Evolutionary conservation across 1,140 invertebrate species (phyloP), one percentile per base, ranked within the genome.

Genomic region (Drosophila orena): DNA sequence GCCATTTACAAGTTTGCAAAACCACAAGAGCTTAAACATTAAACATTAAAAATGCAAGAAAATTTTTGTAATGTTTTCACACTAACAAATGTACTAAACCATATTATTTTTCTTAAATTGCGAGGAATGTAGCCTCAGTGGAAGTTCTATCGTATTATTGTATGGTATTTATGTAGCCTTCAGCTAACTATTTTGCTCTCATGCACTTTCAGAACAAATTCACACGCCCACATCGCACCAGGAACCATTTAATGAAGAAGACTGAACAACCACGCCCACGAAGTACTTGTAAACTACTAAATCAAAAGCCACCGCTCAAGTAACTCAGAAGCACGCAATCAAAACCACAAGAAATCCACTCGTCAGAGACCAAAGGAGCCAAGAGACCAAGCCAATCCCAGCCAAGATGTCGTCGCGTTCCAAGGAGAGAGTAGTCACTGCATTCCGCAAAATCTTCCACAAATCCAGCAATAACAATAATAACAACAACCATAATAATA

Each of bases 371-470:
- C 42, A 37, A 52, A 12, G 30, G 2, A 24, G 4, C 24, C 24
- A 24, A 24, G 4, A 47, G 43, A 79, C 54, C 34, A 66, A 47
- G 50, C 6, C 35, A 37, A 34, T 24, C 47, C n/a, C 15, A 54
- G 42, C 53, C 27, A 42, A 85, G 61, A 96, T 96, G 96, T 95
- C 95, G 71, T 96, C 95, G 61, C 94, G 95, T 62, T 95, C 96
- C 4, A 96, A 96, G 91, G 94, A 95, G 79, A 95, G 94, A 91
- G 95, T 97, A 35, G 94, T 96, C 5, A 95, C 95, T 22, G 96
- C 95, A 27, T 95, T 97, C 90, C 93, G 95, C 69, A 96, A 96
- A 92, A 92, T 97, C 58, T 97, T 97, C 90, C 83, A 88, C 59
- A 88, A 95, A 94, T 65, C 81, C 55, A 76, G 94, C 95, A 27